phyloP scores from a whole-genome alignment of 2,888 invertebrate species.

The Pheosia tremula region DNA sequence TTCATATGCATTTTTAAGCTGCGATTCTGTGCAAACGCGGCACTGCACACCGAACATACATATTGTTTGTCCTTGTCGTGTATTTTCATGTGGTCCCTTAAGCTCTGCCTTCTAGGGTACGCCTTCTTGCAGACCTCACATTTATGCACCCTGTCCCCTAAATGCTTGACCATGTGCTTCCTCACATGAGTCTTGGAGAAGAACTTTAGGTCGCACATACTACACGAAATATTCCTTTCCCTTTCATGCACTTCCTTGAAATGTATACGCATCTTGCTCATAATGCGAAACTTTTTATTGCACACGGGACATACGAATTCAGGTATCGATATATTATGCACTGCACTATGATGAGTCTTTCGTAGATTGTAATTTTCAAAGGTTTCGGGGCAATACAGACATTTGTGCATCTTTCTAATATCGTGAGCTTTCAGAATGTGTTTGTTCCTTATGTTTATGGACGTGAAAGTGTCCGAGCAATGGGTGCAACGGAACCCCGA shows the following conservation, averaged over 20 bases:
- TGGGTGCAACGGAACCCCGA: conserved; percentile 58
- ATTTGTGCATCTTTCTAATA: conserved; percentile 56
- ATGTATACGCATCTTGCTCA: conserved; percentile 67
- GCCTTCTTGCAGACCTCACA: conserved; percentile 79
- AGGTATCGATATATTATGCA: conserved; percentile 56
- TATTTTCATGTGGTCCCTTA: conserved; percentile 68
- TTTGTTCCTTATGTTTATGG: conserved; percentile 54
- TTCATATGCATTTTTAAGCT: conserved; percentile 61
- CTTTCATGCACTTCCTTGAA: conserved; percentile 72
- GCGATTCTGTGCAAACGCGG: conserved; percentile 62
- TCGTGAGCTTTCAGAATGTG: conserved; percentile 63
- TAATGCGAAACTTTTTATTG: conserved; percentile 59
- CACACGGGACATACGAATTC: conserved; percentile 66
- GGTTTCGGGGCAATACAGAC: conserved; percentile 60
- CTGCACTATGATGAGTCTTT: conserved; percentile 56
- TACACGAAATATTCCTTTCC: conserved; percentile 74
- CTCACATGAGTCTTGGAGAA: conserved; percentile 78
- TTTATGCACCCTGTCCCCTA: conserved; percentile 71
- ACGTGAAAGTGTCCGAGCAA: conserved; percentile 61
- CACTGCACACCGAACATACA: conserved; percentile 54
- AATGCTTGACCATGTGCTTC: conserved; percentile 81
- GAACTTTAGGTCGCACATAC: conserved; percentile 78
- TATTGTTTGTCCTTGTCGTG: conserved; percentile 61
- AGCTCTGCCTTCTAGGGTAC: conserved; percentile 71
- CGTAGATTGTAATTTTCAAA: conserved; percentile 63